These are phyloP conservation scores for human DNA, from an alignment of 2,113 vertebrate species.

Conservation along the genomic window DNA sequence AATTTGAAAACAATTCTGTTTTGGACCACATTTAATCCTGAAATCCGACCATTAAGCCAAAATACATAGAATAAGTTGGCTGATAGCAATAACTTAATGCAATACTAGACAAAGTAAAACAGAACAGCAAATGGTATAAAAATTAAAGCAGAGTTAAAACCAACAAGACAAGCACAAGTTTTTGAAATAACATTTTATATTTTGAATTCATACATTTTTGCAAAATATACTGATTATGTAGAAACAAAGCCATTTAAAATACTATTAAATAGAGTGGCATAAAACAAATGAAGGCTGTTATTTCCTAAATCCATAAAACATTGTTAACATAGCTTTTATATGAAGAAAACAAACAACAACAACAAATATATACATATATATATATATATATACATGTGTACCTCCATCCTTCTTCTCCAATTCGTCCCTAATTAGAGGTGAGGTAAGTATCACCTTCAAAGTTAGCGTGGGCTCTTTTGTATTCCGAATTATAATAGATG, in stretches of 20 bases:
- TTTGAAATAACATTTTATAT: constrained; percentile 42
- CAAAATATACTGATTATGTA: constrained; percentile 36
- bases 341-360: constrained; percentile 52
- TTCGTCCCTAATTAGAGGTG: constrained; percentile 93
- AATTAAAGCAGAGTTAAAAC: constrained; percentile 27
- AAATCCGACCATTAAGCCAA: constrained; percentile 42
- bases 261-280: background rate
- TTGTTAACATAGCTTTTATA: constrained; percentile 61
- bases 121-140: constrained; percentile 10
- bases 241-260: constrained; percentile 48
- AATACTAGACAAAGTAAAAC: constrained; percentile 2
- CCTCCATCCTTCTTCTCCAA: constrained; percentile 90
- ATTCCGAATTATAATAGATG: constrained; percentile 93
- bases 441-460: constrained; percentile 97
- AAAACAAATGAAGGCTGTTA: constrained; percentile 58
- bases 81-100: background rate
- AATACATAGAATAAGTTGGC: background rate
- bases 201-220: constrained; percentile 40
- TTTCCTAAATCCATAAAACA: constrained; percentile 75
- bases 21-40: constrained; percentile 28
- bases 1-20: constrained; percentile 39
- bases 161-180: background rate
- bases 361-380: constrained; percentile 70
- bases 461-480: constrained; percentile 94
- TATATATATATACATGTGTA: constrained; percentile 77